Conservation (phyloP, 2,113 vertebrate genomes). For the Colossoma macropomum region DNA sequence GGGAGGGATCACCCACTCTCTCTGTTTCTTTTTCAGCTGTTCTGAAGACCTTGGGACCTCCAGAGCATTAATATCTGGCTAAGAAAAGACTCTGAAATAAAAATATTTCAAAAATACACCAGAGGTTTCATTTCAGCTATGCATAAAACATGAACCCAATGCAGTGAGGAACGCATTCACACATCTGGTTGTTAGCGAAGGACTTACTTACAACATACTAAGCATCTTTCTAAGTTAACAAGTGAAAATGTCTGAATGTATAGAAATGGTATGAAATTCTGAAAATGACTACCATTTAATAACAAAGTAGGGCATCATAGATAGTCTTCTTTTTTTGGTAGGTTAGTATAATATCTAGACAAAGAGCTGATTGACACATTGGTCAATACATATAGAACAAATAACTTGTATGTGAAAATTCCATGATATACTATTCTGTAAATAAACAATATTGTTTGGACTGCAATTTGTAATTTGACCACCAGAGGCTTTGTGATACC, state of each 20-base stretch:
- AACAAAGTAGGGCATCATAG: too few species aligned
- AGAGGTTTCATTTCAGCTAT: background rate
- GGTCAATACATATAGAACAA: too few species aligned
- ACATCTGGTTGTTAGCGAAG: background rate
- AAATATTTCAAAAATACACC: background rate
- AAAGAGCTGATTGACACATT: too few species aligned
- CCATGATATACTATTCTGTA: too few species aligned
- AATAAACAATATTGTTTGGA: too few species aligned
- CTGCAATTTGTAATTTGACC: too few species aligned
- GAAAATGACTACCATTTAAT: too few species aligned
- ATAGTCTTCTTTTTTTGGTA: too few species aligned
- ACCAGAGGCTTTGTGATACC: too few species aligned
- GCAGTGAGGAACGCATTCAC: background rate
- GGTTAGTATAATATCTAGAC: too few species aligned
- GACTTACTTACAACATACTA: background rate
- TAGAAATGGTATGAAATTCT: too few species aligned
- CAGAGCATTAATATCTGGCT: background rate
- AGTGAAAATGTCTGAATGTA: background rate
- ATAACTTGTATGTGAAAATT: too few species aligned
- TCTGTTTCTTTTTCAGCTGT: background rate
- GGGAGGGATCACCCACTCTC: background rate
- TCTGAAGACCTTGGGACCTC: background rate
- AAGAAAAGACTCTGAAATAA: background rate
- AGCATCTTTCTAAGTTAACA: background rate
- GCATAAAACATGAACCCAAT: conserved; percentile 2